Percentiles rank a stretch among this genome's conserved stretches.
Evolutionary conservation across 2,797 vertebrate genomes (phyloP).

Genomic region (Poeciliopsis infans): DNA sequence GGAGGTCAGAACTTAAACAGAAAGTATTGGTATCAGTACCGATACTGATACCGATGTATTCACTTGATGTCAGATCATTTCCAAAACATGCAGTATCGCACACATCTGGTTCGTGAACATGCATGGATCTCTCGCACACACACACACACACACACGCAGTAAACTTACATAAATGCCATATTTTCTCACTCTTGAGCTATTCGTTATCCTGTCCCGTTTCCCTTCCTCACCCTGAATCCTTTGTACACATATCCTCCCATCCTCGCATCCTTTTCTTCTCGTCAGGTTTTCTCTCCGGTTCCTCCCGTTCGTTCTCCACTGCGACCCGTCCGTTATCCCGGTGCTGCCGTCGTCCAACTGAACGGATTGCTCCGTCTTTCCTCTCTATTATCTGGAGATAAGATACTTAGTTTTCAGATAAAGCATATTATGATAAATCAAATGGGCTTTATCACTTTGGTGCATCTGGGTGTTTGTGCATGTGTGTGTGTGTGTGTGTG

Average conservation of each 20-base stretch:
- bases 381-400: constrained; percentile 83
- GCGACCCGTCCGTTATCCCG: too few relatives aligned
- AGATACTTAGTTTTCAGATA: constrained; percentile 89
- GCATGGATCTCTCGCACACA: neutral
- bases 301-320: neutral
- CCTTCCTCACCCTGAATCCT: constrained; percentile 20
- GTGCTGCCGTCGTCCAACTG: constrained; percentile 33
- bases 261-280: neutral
- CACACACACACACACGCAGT: neutral
- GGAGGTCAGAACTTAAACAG: too few relatives aligned
- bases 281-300: neutral
- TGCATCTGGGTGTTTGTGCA: neutral
- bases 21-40: too few relatives aligned
- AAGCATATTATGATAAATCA: constrained; percentile 88
- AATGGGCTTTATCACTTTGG: constrained; percentile 72
- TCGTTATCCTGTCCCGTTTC: neutral
- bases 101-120: neutral
- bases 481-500: too few relatives aligned
- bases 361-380: constrained; percentile 71
- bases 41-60: too few relatives aligned
- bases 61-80: too few relatives aligned
- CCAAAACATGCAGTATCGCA: too few relatives aligned
- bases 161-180: neutral
- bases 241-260: constrained; percentile 7
- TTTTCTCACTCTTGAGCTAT: constrained; percentile 1